Base-by-base conservation (phyloP, 2,113 vertebrate genomes). In the Paracanthobrama guichenoti region DNA sequence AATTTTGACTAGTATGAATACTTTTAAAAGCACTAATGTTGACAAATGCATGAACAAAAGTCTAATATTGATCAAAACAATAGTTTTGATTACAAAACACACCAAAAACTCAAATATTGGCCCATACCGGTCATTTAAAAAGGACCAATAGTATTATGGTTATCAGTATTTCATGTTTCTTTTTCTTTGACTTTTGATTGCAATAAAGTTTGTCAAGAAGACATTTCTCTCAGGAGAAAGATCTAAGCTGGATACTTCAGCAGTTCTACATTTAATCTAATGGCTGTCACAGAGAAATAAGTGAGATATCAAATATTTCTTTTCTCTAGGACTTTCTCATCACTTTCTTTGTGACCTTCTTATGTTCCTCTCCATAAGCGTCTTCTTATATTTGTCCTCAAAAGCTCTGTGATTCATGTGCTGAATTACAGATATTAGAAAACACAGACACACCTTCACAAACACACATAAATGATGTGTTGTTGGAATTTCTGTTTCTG, bases 381-480 rank as follows among this genome's bases (percentile, higher is more conserved):
- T 22, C 66, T 69, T 42, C 42, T 26, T 24, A 1, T 42, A 4
- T 73, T 14, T 73, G 69, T 26, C 22, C 69, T 73, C n/a, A 73
- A 73, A 46, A 46, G 69, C 69, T 46, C 39, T 8, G 42, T 79
- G 77, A 62, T 26, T 46, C 57, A 79, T 44, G 35, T 3, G 11
- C 76, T n/a, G n/a, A 64, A 64, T 64, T 46, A 79, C 39, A 73
- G 81, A 46, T 60, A 55, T 57, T 57, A 42, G 31, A 39, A 84
- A 84, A 69, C 74, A 26, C 46, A 78, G 31, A 66, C 66, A 84
- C 82, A 67, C 31, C 48, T 76, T 76, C 28, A 84, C 57, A 74
- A 31, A 71, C 66, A 50, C 74, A 46, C 35, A 72, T 6, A 80
- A 48, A 64, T 22, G 5, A 67, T 22, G 78, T 50, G 59, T 57